A percentile compares a stretch with the other conserved stretches of the same genome.
Conservation (phyloP, 2,797 vertebrate genomes). For the Chaenodraco wilsoni region DNA sequence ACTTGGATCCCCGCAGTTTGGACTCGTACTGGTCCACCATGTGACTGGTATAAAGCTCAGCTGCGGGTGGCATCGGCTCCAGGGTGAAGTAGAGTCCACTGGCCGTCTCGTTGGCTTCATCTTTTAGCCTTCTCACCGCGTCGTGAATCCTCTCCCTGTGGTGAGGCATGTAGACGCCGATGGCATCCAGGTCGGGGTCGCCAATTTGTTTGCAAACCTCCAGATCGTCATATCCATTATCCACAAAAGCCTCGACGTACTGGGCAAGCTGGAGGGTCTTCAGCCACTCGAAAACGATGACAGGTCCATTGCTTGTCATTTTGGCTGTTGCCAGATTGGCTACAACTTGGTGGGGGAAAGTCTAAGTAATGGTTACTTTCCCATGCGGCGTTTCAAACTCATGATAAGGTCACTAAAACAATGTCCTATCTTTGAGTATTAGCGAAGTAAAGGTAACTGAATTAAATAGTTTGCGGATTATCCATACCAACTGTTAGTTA, state of each 20-base stretch:
- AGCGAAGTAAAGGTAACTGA: constrained; percentile 2
- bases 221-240: constrained; percentile 98
- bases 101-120: constrained; percentile 89
- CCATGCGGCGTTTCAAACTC: constrained; percentile 58
- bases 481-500: constrained; percentile 36
- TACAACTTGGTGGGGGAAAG: constrained; percentile 48
- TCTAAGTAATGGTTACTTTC: constrained; percentile 59
- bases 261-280: constrained; percentile 93
- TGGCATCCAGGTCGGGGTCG: constrained; percentile 97
- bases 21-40: constrained; percentile 83
- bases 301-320: constrained; percentile 90
- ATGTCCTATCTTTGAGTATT: constrained; percentile 1
- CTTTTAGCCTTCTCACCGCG: constrained; percentile 91
- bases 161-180: constrained; percentile 92
- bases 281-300: constrained; percentile 97
- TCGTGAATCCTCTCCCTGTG: constrained; percentile 93
- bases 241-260: constrained; percentile 96
- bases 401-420: constrained; percentile 49
- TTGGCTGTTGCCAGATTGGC: constrained; percentile 58
- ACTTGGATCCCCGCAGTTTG: constrained; percentile 82
- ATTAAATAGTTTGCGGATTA: constrained; percentile 32
- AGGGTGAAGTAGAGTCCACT: constrained; percentile 94
- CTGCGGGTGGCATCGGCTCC: constrained; percentile 85
- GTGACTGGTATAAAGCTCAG: constrained; percentile 80
- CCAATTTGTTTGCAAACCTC: constrained; percentile 99